Base-by-base conservation (phyloP, 2,888 invertebrate genomes). In the Agrochola lychnidis region DNA sequence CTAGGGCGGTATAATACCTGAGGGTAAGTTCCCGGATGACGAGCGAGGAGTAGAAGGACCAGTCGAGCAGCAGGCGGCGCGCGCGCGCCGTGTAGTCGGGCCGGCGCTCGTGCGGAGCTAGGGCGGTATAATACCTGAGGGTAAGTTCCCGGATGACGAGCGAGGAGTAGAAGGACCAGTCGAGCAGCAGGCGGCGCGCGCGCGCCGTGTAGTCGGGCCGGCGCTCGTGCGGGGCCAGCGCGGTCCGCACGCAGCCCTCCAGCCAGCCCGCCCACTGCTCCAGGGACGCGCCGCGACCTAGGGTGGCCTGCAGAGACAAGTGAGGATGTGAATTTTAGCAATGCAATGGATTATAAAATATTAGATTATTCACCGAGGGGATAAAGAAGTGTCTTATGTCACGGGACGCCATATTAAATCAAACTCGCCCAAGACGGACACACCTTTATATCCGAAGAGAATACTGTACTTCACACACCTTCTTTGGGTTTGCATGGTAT, bases 231-330 rank as follows among this genome's bases (percentile, higher is more conserved):
- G 99, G 98, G 89, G 98, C 98, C 77, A 99, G 97, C 51, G 99
- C 98, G 87, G 98, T 97, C 87, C 98, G 98, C 72, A 99, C 99
- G 84, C 99, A 99, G 75, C 98, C 97, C 93, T 99, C 99, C 89
- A 99, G 97, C 99, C 99, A 99, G 71, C 98, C 97, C 45, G 99
- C 99, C 99, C 99, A 99, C 94, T 99, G 99, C 94, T 99, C 99
- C 88, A 99, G 97, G 2, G 99, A 98, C 89, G 99, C 99, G 94
- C 99, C 99, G 91, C 99, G 99, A 81, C 99, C 99, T 69, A 99
- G 95, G 0, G 99, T 99, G n/a, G 98, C 97, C 95, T 96, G 90
- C 0, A 99, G 99, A 72, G 98, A 53, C 6, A 36, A 40, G 9
- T 67, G 1, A 16, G 7, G 2, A 7, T 56, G 16, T 53, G 14